Percentiles rank a stretch among this genome's conserved stretches.
Evolutionary conservation across 2,888 invertebrate species (phyloP).

Genomic region (Orthosia gothica): DNA sequence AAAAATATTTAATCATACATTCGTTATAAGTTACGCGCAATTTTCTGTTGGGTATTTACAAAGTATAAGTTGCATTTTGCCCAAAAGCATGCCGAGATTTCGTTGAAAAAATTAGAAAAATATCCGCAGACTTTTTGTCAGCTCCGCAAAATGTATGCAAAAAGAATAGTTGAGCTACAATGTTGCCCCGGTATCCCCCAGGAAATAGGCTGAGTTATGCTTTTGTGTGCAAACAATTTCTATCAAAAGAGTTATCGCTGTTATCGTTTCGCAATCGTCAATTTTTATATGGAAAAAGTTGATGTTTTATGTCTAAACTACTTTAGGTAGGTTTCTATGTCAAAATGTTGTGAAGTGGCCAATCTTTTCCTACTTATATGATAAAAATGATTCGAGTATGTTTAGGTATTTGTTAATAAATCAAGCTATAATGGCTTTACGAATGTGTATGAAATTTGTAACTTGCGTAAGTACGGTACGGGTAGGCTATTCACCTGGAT

Average conservation of each 20-base stretch:
- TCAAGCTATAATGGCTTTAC: too few relatives aligned
- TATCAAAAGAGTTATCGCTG: neutral
- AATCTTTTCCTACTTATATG: neutral
- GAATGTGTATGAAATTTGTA: too few relatives aligned
- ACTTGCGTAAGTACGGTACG: too few relatives aligned
- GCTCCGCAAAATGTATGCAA: slow-evolving; percentile 18
- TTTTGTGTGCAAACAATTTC: slow-evolving; percentile 20
- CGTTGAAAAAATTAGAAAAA: slow-evolving; percentile 40
- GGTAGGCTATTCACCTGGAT: too few relatives aligned
- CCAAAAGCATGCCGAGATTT: slow-evolving; percentile 41
- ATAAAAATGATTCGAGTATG: neutral
- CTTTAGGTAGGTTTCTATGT: neutral
- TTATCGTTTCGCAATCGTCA: too few relatives aligned
- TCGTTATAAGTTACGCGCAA: slow-evolving; percentile 31
- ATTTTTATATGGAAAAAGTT: too few relatives aligned
- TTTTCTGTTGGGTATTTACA: slow-evolving; percentile 34
- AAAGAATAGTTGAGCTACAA: slow-evolving; percentile 39
- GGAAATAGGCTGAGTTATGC: slow-evolving; percentile 23
- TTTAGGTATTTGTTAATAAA: too few relatives aligned
- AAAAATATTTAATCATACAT: slow-evolving; percentile 32
- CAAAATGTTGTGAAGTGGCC: neutral
- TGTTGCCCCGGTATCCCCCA: neutral
- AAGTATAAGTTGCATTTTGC: slow-evolving; percentile 38
- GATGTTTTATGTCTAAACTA: neutral
- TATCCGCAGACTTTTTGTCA: slow-evolving; percentile 38